A percentile compares a stretch with the other conserved stretches of the same genome.
phyloP scores from a whole-genome alignment of 2,797 vertebrate genomes.

The Sebastiscus albofasciatus region DNA sequence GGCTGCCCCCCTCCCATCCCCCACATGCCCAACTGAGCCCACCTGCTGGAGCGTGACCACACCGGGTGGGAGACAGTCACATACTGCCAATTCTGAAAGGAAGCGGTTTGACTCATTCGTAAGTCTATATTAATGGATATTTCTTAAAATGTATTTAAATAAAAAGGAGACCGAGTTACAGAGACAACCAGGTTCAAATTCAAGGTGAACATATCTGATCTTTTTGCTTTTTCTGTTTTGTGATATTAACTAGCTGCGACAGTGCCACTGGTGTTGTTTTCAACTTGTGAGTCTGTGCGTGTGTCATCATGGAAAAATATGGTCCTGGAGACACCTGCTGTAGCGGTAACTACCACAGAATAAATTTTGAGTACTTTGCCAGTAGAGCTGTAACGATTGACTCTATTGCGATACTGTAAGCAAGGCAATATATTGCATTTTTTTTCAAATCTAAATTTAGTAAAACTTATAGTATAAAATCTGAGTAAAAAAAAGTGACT shows the following conservation, averaged over 20 bases:
- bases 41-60: constrained; percentile 48
- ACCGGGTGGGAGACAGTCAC: constrained; percentile 56
- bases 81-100: constrained; percentile 32
- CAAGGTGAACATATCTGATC: neutral
- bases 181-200: neutral
- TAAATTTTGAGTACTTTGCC: no score
- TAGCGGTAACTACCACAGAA: no score
- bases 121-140: constrained; percentile 15
- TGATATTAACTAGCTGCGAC: neutral
- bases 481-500: no score
- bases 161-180: neutral
- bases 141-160: constrained; percentile 18
- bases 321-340: no score
- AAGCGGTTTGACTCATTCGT: constrained; percentile 43
- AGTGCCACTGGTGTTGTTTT: neutral
- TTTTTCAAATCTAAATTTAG: no score
- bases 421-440: no score
- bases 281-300: no score
- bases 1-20: neutral
- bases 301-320: no score
- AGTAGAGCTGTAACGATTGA: no score
- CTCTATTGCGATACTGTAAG: no score
- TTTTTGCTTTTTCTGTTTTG: neutral
- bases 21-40: constrained; percentile 1
- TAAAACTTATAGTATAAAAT: no score